Evolutionary conservation across 2,113 vertebrate genomes (phyloP).

Genomic region (Myiopsitta monachus): DNA sequence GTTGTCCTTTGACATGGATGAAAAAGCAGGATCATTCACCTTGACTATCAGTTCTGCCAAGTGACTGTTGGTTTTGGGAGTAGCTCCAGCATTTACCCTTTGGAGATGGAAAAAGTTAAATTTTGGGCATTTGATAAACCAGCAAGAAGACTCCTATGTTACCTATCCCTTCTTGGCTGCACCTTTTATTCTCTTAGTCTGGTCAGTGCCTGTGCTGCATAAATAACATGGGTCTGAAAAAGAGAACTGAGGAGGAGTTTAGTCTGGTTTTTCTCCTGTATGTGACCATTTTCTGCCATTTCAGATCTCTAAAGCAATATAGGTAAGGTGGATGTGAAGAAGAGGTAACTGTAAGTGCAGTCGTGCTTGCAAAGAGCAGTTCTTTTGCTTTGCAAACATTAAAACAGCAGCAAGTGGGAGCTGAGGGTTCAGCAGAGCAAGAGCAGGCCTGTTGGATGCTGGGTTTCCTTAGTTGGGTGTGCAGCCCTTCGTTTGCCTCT

Average conservation of each 20-base stretch:
- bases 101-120: background rate
- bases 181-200: background rate
- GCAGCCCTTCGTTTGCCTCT: background rate
- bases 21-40: background rate
- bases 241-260: background rate
- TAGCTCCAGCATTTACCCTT: background rate
- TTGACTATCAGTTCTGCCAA: background rate
- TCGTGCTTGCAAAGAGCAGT: background rate
- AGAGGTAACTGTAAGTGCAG: background rate
- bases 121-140: background rate
- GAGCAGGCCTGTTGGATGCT: accelerated
- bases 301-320: background rate
- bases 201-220: background rate
- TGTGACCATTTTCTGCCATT: background rate
- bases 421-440: too few species aligned
- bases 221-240: background rate
- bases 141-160: background rate
- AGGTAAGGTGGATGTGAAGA: background rate
- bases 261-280: background rate
- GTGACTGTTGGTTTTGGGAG: background rate
- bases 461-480: accelerated
- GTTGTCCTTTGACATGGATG: background rate
- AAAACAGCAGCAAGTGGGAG: background rate
- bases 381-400: background rate
- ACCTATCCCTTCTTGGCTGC: background rate